Evolutionary conservation across 1,140 invertebrate species (phyloP).

Genomic region (Latrodectus geometricus): DNA sequence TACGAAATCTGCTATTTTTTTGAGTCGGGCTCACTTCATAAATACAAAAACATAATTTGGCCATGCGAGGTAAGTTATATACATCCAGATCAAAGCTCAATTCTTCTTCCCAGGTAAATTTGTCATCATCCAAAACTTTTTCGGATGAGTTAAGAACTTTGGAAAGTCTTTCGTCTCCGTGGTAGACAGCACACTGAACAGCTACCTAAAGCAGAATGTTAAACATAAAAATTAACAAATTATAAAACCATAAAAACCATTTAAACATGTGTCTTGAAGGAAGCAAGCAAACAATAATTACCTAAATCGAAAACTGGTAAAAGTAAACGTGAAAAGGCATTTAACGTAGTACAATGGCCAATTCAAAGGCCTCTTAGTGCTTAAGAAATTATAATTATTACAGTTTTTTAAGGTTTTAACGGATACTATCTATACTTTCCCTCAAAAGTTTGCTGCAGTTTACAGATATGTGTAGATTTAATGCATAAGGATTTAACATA

Average conservation of each 20-base stretch:
- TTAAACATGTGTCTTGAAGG: no score
- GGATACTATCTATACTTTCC: no score
- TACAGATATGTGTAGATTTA: no score
- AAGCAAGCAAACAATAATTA: neutral
- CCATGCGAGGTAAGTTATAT: slow-evolving; percentile 87
- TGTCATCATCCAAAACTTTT: slow-evolving; percentile 73
- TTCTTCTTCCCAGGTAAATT: slow-evolving; percentile 83
- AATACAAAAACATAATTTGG: slow-evolving; percentile 87
- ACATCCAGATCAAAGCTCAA: slow-evolving; percentile 82
- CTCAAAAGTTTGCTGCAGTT: no score
- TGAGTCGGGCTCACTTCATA: slow-evolving; percentile 75
- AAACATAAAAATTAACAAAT: slow-evolving; percentile 7
- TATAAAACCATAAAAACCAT: neutral
- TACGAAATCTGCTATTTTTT: slow-evolving; percentile 45
- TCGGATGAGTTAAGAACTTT: slow-evolving; percentile 76
- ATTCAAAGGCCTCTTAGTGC: no score
- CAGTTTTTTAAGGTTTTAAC: no score
- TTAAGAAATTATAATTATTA: no score
- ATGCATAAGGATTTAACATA: no score
- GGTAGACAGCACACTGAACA: slow-evolving; percentile 85
- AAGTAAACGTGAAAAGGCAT: neutral
- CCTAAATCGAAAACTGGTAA: neutral
- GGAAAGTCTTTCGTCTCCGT: slow-evolving; percentile 85
- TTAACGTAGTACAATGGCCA: no score
- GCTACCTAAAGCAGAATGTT: slow-evolving; percentile 76